phyloP scores from a whole-genome alignment of 2,888 invertebrate species.

The Cosmorhoe ocellata region DNA sequence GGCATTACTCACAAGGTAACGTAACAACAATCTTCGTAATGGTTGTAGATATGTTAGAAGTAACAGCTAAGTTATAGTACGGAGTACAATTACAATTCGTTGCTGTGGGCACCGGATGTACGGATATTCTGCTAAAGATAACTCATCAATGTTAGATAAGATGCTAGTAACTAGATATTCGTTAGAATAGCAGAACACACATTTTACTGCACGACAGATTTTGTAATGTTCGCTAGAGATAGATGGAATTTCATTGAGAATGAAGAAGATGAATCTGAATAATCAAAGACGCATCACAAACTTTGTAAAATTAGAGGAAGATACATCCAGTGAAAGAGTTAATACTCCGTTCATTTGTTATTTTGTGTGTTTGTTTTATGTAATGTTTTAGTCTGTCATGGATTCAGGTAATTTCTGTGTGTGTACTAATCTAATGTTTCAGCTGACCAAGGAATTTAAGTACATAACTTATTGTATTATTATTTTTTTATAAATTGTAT shows the following conservation, averaged over 20 bases:
- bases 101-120: not conserved
- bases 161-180: not conserved
- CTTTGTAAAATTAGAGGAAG: not conserved
- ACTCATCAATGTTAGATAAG: too few relatives aligned
- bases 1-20: constrained; percentile 97
- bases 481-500: not conserved
- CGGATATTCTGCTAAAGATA: not conserved
- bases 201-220: not conserved
- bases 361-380: not conserved
- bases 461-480: too few relatives aligned
- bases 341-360: not conserved
- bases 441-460: constrained; percentile 32
- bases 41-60: constrained; percentile 51
- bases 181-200: not conserved
- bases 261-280: too few relatives aligned
- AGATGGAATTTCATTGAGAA: too few relatives aligned
- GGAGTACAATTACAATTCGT: not conserved
- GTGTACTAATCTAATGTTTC: constrained; percentile 20
- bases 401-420: constrained; percentile 41
- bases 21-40: constrained; percentile 61
- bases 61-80: constrained; percentile 17
- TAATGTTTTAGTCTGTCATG: constrained; percentile 32
- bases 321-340: not conserved
- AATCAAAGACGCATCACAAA: too few relatives aligned
- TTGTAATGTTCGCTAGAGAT: not conserved